phyloP scores from a whole-genome alignment of 1,140 invertebrate genomes.

The Cydia strobilella region DNA sequence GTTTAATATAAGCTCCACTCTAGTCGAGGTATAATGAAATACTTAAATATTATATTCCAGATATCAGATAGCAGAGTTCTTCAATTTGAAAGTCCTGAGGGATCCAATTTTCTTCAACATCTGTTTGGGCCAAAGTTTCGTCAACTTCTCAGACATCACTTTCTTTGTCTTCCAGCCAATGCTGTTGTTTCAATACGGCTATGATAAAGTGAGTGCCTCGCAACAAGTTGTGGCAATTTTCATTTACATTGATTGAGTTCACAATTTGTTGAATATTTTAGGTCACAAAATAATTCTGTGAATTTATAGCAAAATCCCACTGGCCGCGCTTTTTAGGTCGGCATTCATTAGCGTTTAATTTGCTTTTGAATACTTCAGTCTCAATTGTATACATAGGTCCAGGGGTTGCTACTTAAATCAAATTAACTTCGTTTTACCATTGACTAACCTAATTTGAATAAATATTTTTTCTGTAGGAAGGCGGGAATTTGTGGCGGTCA shows the following conservation, averaged over 20 bases:
- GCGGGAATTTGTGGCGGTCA: too few species aligned
- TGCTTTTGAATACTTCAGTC: too few species aligned
- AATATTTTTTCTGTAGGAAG: too few species aligned
- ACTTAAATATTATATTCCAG: slow-evolving; percentile 45
- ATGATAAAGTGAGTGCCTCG: slow-evolving; percentile 57
- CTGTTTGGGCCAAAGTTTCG: slow-evolving; percentile 81
- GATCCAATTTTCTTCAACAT: slow-evolving; percentile 82
- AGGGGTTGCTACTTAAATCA: too few species aligned
- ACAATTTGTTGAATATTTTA: neutral
- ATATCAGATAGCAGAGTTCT: slow-evolving; percentile 47
- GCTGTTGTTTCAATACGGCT: slow-evolving; percentile 79
- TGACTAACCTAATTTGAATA: too few species aligned
- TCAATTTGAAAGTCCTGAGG: slow-evolving; percentile 75
- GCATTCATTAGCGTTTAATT: too few species aligned
- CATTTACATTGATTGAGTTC: neutral
- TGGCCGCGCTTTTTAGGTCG: too few species aligned
- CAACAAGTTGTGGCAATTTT: slow-evolving; percentile 33
- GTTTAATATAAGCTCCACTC: too few species aligned
- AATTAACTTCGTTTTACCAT: too few species aligned
- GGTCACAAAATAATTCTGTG: too few species aligned
- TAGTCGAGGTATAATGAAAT: too few species aligned
- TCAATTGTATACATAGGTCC: too few species aligned
- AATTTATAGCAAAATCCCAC: neutral
- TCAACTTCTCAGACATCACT: slow-evolving; percentile 82
- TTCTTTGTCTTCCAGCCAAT: slow-evolving; percentile 82